A percentile compares a stretch with the other conserved stretches of the same genome.
Evolutionary conservation across 2,888 invertebrate genomes (phyloP).

Genomic region (Napeogenes sylphis): DNA sequence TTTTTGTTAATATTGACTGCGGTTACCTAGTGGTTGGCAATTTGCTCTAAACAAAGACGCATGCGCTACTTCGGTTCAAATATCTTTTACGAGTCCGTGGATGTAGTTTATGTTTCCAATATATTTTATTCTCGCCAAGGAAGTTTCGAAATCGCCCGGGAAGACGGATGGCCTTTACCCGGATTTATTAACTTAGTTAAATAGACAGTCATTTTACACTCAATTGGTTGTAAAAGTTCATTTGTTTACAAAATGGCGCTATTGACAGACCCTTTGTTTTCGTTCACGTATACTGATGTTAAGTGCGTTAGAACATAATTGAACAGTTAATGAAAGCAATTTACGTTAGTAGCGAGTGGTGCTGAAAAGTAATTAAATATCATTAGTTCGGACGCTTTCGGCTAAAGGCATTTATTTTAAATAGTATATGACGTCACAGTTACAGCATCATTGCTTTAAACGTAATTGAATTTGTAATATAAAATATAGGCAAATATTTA

Average conservation of each 20-base stretch:
- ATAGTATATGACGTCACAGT: too few relatives aligned
- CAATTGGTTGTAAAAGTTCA: conserved; percentile 15
- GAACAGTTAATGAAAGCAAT: conserved; percentile 13
- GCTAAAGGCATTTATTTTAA: background rate
- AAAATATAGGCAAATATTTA: too few relatives aligned
- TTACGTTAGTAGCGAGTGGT: conserved; percentile 9
- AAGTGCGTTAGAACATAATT: conserved; percentile 12
- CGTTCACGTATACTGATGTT: conserved; percentile 8
- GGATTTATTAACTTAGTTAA: conserved; percentile 28
- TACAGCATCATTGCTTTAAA: too few relatives aligned
- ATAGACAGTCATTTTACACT: conserved; percentile 20
- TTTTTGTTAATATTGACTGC: conserved; percentile 25
- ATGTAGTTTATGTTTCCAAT: conserved; percentile 45
- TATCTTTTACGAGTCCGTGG: conserved; percentile 40
- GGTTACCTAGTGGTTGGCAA: conserved; percentile 25
- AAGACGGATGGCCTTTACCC: conserved; percentile 23
- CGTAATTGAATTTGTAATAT: too few relatives aligned
- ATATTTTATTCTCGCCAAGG: conserved; percentile 40
- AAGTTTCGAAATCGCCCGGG: conserved; percentile 17
- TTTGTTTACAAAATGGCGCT: conserved; percentile 15
- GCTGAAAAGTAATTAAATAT: conserved; percentile 9
- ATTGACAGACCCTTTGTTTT: conserved; percentile 15
- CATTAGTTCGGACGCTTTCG: background rate
- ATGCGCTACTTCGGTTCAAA: conserved; percentile 40
- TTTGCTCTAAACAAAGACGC: conserved; percentile 48